Evolutionary conservation across 2,113 vertebrate genomes (phyloP).

Genomic region (Thunnus thynnus): DNA sequence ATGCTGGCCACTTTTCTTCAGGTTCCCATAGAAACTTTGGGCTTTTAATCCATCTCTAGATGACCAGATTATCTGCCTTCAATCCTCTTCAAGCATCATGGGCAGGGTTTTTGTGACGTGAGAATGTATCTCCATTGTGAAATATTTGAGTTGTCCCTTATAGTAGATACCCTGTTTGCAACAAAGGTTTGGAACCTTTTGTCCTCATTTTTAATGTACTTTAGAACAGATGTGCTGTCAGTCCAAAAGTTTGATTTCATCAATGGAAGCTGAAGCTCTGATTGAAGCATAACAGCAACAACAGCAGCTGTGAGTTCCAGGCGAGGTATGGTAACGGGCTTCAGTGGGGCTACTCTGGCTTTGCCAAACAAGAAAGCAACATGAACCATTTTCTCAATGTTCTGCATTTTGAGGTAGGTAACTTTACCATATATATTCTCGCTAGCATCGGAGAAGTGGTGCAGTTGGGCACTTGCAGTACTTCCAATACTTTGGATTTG

Average conservation of each 20-base stretch:
- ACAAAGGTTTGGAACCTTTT: constrained; percentile 39
- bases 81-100: too few relatives aligned
- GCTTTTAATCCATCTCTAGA: too few relatives aligned
- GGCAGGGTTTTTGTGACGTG: constrained; percentile 21
- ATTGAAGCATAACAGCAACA: constrained; percentile 10
- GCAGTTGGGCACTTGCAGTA: background rate
- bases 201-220: constrained; percentile 39
- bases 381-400: background rate
- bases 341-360: constrained; percentile 18
- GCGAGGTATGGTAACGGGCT: constrained; percentile 20
- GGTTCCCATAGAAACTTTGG: too few relatives aligned
- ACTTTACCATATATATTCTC: constrained; percentile 37
- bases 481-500: constrained; percentile 20
- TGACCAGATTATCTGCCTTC: too few relatives aligned
- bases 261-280: constrained; percentile 2
- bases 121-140: constrained; percentile 33
- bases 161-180: constrained; percentile 14
- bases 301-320: constrained; percentile 38
- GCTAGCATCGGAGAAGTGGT: constrained; percentile 41
- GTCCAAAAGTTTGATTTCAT: constrained; percentile 36
- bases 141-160: background rate
- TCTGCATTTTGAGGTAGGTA: constrained; percentile 24
- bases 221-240: constrained; percentile 41
- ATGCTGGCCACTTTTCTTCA: constrained; percentile 21
- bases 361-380: constrained; percentile 42